Percentiles rank a stretch among this genome's conserved stretches.
These are phyloP conservation scores for Nibea coibor DNA, from an alignment of 2,113 vertebrate species.

Conservation along the genomic window DNA sequence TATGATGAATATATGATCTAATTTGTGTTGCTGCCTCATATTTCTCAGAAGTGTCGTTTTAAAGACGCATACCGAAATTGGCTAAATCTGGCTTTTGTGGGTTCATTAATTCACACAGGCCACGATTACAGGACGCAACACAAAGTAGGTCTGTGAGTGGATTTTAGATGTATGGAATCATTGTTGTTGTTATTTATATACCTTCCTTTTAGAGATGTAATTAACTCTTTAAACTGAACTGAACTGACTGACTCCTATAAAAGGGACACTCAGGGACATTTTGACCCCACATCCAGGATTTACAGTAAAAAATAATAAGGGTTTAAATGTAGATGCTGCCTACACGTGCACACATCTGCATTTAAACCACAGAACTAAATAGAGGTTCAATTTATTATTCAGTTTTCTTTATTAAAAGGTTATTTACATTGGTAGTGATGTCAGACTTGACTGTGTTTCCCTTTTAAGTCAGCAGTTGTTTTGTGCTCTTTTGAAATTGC, in stretches of 20 bases:
- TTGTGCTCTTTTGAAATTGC: conserved; percentile 73
- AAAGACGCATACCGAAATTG: not conserved
- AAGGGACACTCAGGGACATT: conserved; percentile 62
- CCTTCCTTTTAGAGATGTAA: conserved; percentile 76
- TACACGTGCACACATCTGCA: not conserved
- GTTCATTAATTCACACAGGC: not conserved
- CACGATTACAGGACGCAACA: conserved; percentile 29
- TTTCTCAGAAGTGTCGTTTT: not conserved
- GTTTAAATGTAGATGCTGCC: conserved; percentile 16
- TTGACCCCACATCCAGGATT: conserved; percentile 44
- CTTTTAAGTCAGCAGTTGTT: conserved; percentile 62
- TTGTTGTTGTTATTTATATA: conserved; percentile 80
- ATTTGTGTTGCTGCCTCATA: conserved; percentile 52
- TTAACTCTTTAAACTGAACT: conserved; percentile 66
- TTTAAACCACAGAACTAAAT: not conserved
- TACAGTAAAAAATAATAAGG: not conserved
- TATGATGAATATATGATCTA: conserved; percentile 11
- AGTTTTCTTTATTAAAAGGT: not conserved
- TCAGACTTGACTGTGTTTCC: conserved; percentile 54
- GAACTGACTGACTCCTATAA: conserved; percentile 52
- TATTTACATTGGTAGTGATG: conserved; percentile 44
- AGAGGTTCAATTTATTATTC: not conserved
- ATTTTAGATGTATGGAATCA: conserved; percentile 72
- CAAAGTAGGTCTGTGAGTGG: conserved; percentile 59
- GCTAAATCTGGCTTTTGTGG: not conserved